Evolutionary conservation across 2,797 vertebrate genomes (phyloP), one percentile per base, ranked within the genome.

Genomic region (Pogonophryne albipinna): DNA sequence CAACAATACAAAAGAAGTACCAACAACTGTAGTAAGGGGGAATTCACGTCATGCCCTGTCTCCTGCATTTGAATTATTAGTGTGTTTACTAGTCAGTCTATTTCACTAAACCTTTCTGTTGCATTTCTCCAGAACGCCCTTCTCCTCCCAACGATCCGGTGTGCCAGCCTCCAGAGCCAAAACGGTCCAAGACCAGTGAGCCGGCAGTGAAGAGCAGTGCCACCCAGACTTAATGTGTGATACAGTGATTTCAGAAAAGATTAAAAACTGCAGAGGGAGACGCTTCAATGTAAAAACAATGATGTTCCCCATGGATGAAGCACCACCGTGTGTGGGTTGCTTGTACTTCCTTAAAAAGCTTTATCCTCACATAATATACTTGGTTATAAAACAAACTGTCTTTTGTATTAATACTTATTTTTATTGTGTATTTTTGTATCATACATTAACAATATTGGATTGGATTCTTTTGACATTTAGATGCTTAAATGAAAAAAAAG

Each of bases 111-210:
- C 1, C 31, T 5, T 41, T 52, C 17, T 8, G 62, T 66, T 68
- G 8, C 78, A 3, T 73, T 74, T 67, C 67, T 72, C 62, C 93
- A 99, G 98, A 96, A 91, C 93, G 82, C 1, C 91, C 95, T 0
- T 93, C 96, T 77, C 94, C 95, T 56, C 87, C 95, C 74, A 94
- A 89, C 6, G 96, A 98, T 71, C 89, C 91, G 2, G 88, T 90
- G 20, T 96, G 94, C 86, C 95, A 94, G 66, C 92, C 97, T 14
- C 97, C 95, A 31, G 95, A 97, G 56, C 87, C 94, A 0, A 99
- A 99, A 86, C 94, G 97, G 23, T 86, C 94, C 50, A 96, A 96
- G 87, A 96, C 91, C 20, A 87, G 91, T 9, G 92, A 92, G 42
- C 4, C 74, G 1, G 8, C 79, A 10, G 72, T 61, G 46, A 85